phyloP scores from a whole-genome alignment of 2,113 vertebrate genomes.

The Odobenus rosmarus region DNA sequence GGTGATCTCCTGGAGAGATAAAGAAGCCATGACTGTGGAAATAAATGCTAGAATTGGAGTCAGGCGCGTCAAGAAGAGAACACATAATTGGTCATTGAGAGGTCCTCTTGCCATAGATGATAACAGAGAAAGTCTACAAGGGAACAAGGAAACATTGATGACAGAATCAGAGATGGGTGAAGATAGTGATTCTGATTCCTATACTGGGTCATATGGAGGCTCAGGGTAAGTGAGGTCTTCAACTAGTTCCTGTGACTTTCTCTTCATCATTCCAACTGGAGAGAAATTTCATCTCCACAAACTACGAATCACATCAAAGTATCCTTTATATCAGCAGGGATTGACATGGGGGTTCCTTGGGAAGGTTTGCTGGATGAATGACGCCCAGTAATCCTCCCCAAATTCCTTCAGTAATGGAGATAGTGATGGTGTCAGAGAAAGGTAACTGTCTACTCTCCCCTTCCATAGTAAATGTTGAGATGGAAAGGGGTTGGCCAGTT shows the following conservation, averaged over 20 bases:
- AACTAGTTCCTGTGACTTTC: background rate
- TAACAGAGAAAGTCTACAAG: background rate
- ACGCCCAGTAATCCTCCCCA: background rate
- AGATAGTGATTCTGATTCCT: background rate
- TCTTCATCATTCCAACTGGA: background rate
- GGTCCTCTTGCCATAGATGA: background rate
- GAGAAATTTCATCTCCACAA: background rate
- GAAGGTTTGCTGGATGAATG: background rate
- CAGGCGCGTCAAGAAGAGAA: background rate
- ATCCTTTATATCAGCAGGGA: background rate
- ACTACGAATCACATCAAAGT: background rate
- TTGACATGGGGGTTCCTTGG: background rate
- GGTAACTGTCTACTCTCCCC: background rate
- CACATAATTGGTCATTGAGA: background rate
- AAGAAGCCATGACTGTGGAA: background rate
- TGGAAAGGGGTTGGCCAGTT: background rate
- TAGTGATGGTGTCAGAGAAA: background rate
- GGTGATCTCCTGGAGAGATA: background rate
- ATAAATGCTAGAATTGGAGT: background rate
- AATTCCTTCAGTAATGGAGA: background rate
- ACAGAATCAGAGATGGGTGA: background rate
- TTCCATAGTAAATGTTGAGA: background rate
- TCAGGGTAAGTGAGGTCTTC: background rate
- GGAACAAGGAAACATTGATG: background rate
- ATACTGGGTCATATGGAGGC: background rate